A percentile compares a stretch with the other conserved stretches of the same genome.
These are phyloP conservation scores for Podarcis raffonei DNA, from an alignment of 2,113 vertebrate species.

Conservation along the genomic window DNA sequence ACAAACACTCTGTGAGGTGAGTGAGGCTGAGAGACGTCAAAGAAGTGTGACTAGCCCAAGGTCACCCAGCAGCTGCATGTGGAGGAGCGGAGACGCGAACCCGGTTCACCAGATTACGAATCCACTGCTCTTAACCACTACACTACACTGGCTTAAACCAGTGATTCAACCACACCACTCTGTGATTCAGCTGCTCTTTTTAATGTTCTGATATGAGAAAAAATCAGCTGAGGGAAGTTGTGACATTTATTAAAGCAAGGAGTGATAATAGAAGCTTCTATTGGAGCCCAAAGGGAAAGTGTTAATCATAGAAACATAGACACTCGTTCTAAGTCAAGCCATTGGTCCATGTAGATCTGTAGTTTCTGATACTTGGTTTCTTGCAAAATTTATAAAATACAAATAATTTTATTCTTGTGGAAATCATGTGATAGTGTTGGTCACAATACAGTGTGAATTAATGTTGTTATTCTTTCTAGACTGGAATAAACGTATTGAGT, in stretches of 20 bases:
- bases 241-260: neutral
- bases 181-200: neutral
- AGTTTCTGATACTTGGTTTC: neutral
- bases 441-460: neutral
- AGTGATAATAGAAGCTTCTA: neutral
- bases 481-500: constrained; percentile 91
- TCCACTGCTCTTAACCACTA: no score
- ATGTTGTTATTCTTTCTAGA: constrained; percentile 72
- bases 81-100: no score
- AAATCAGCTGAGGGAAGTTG: neutral
- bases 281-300: neutral
- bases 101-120: no score
- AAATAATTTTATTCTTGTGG: neutral
- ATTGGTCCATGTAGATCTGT: neutral
- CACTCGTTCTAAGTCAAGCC: neutral
- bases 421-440: constrained; percentile 11
- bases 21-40: no score
- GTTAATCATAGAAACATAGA: neutral
- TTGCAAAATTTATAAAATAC: neutral
- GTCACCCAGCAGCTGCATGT: no score
- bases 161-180: no score
- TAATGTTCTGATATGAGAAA: neutral
- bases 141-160: no score
- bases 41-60: no score
- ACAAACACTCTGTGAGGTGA: no score